phyloP scores from a whole-genome alignment of 2,888 invertebrate genomes.

The Leptinotarsa haldemani region DNA sequence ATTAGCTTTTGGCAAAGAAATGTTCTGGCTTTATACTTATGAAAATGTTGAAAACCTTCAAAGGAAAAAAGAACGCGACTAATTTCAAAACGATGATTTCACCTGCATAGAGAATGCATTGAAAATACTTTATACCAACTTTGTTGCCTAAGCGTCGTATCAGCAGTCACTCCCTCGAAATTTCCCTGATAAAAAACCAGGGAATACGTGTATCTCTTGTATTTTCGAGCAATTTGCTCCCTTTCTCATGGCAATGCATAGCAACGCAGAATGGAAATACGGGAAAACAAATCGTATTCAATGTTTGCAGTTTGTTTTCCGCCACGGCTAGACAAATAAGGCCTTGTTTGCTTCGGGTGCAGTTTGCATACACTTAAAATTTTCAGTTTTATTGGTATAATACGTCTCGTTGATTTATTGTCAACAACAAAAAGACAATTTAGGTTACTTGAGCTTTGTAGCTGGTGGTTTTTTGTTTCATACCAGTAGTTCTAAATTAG shows the following conservation, averaged over 20 bases:
- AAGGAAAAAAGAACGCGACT: too few relatives aligned
- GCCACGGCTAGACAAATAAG: neutral
- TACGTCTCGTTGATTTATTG: neutral
- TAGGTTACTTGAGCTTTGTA: neutral
- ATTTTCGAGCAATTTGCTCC: neutral
- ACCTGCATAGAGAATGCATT: neutral
- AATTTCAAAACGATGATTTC: neutral
- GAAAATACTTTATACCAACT: neutral
- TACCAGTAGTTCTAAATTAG: neutral
- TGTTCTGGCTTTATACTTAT: too few relatives aligned
- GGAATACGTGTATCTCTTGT: neutral
- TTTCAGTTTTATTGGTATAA: neutral
- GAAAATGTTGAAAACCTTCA: too few relatives aligned
- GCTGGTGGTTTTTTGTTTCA: neutral
- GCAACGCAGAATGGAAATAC: neutral
- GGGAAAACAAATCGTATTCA: constrained; percentile 6
- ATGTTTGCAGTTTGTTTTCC: constrained; percentile 2
- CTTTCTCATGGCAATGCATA: neutral
- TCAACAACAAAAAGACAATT: neutral
- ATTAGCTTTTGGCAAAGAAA: too few relatives aligned
- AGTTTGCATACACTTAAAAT: constrained; percentile 8
- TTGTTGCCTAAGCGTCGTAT: neutral
- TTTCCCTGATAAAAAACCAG: neutral
- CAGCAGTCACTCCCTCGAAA: neutral
- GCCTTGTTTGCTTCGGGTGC: constrained; percentile 4